These are phyloP conservation scores for Oreotrochilus melanogaster DNA, from an alignment of 2,113 vertebrate genomes.

Conservation along the genomic window DNA sequence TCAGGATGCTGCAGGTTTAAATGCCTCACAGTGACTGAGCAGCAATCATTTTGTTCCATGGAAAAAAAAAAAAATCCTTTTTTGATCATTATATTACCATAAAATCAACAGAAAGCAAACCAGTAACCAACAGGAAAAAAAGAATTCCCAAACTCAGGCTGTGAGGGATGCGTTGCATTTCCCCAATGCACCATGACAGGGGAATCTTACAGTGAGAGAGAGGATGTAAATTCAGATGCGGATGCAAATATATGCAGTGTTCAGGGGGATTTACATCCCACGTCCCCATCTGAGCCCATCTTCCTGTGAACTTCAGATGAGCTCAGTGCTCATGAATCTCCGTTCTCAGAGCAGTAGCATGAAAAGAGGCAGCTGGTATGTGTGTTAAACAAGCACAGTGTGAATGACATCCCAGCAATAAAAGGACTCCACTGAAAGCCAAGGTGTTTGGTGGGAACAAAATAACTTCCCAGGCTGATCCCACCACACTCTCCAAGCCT, in stretches of 20 bases:
- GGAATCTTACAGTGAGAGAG: not conserved
- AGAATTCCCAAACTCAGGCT: not conserved
- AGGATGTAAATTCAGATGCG: conserved; percentile 9
- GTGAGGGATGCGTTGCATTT: not conserved
- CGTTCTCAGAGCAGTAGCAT: conserved; percentile 53
- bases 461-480: conserved; percentile 50
- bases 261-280: conserved; percentile 45
- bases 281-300: conserved; percentile 20
- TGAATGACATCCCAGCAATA: conserved; percentile 40
- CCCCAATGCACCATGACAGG: fast-evolving
- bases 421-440: conserved; percentile 27
- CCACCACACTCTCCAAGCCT: not conserved
- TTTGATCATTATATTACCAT: not conserved
- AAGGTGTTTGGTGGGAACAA: conserved; percentile 65
- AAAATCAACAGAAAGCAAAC: not conserved
- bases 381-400: conserved; percentile 62
- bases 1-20: not conserved
- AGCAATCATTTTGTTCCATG: not conserved
- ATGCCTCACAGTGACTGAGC: not conserved
- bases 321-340: conserved; percentile 43
- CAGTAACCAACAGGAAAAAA: not conserved
- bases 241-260: conserved; percentile 42
- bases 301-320: conserved; percentile 47
- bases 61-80: not conserved
- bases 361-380: conserved; percentile 59